Evolutionary conservation across 2,888 invertebrate species (phyloP), one percentile per base, ranked within the genome.

Genomic region (Caenorhabditis afra): DNA sequence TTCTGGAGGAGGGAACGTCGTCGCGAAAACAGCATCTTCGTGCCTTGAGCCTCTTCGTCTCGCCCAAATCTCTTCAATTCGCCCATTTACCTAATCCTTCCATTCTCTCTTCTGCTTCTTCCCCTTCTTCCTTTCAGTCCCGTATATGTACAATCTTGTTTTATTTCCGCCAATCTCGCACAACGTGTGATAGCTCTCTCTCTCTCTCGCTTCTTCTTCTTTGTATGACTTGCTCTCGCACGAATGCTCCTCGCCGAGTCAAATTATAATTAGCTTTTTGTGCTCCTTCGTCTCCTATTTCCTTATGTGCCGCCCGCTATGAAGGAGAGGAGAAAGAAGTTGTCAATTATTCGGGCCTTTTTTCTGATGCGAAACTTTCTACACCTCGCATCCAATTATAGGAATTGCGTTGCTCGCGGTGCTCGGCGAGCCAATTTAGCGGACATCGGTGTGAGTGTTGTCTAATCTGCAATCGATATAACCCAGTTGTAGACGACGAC

Each of bases 241-340:
- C 74, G 71, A 71, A 64, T 64, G 71, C 71, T 71, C 57, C 52
- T 53, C 52, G 59, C 61, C 55, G 49, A 71, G 71, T 71, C 71
- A 71, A 71, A 71, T 71, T 64, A 71, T 71, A 71, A 71, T 71
- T 71, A 71, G 71, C 71, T 64, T 71, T 71, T 71, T 71, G 71
- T 29, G 29, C 29, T 29, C 11, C 71, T 57, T 57, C 62, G 49
- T 71, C 71, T 71, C 71, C 71, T 71, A 71, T 71, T 71, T 71
- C 71, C 55, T 71, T 35, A 71, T 71, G 71, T 47, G 61, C 16
- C 70, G 53, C 50, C 41, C n/a, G 29, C 29, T 29, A 29, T 29
- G 58, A 70, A 53, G n/a, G n/a, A n/a, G n/a, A n/a, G n/a, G n/a
- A n/a, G n/a, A n/a, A n/a, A n/a, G 61, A 70, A 61, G 70, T 55